Evolutionary conservation across 2,888 invertebrate genomes (phyloP), one percentile per base, ranked within the genome.

Genomic region (Drosophila mimetica): DNA sequence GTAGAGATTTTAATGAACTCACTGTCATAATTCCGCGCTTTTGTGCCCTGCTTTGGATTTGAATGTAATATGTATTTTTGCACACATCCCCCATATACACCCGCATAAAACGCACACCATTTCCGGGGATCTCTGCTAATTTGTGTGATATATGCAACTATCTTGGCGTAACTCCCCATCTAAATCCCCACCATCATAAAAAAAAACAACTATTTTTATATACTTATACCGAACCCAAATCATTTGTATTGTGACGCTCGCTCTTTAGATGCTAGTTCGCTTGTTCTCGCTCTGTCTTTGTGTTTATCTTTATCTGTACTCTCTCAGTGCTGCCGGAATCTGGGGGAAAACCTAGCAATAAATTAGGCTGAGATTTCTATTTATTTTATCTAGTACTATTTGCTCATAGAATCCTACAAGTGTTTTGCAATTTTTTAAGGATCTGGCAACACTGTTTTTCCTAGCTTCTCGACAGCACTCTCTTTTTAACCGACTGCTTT

Each of bases 201-300:
- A 8, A 32, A 39, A 11, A 22, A n/a, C 22, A 20, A 7, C 9
- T 11, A 30, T 37, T 30, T 14, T n/a, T 57, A 20, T 7, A 2
- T 30, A 34, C n/a, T 2, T 22, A 59, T 25, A 39, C 28, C 32
- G 14, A 32, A 28, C 25, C 59, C 60, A 63, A 32, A 41, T 64
- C 39, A 53, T 34, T 44, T 20, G 32, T 46, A 46, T n/a, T 14
- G 30, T 46, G 30, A 41, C 44, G 47, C 57, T 36, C 37, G 41
- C 47, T 48, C 34, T 44, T 46, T 66, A 66, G 41, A 66, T 66
- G 66, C 39, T 66, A 66, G 39, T 55, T 66, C 36, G 53, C 41
- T 63, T 34, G 34, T 46, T 46, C 39, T 47, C 14, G 25, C 39
- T 46, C 44, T 71, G 36, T 47, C 28, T 46, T 32, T 71, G 25